phyloP scores from a whole-genome alignment of 2,113 vertebrate species.

The Choloepus hoffmanni region DNA sequence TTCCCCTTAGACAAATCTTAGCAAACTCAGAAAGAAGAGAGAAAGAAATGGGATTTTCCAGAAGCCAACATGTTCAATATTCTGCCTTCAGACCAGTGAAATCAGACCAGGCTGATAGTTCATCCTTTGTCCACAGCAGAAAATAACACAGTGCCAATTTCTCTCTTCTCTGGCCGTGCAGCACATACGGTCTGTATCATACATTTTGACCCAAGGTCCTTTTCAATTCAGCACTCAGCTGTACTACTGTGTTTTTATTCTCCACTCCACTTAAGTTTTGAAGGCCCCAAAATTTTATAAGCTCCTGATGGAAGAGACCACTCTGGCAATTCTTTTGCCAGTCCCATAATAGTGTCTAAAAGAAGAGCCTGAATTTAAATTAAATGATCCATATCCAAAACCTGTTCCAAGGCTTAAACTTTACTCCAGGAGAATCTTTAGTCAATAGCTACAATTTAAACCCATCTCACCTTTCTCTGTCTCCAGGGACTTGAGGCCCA shows the following conservation, averaged over 20 bases:
- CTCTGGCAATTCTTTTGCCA: constrained; percentile 34
- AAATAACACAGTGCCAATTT: background rate
- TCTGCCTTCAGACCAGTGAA: background rate
- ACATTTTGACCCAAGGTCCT: constrained; percentile 15
- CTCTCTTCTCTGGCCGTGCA: background rate
- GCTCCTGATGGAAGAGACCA: constrained; percentile 59
- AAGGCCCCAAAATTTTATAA: constrained; percentile 62
- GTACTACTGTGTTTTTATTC: constrained; percentile 4
- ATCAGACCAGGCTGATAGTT: background rate
- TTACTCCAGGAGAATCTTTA: background rate
- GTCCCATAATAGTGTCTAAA: background rate
- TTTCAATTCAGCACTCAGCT: constrained; percentile 7
- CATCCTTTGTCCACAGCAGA: background rate
- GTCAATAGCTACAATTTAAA: background rate
- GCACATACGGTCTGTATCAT: background rate
- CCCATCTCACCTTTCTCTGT: background rate
- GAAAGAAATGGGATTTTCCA: background rate
- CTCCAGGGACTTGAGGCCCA: background rate
- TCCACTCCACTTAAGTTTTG: constrained; percentile 50
- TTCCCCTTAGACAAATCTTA: background rate
- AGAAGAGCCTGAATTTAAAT: constrained; percentile 57
- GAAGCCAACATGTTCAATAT: background rate
- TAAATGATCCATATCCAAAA: constrained; percentile 11
- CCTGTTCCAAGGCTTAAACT: constrained; percentile 1
- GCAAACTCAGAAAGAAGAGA: background rate